Evolutionary conservation across 2,888 invertebrate genomes (phyloP).

Genomic region (Ochropacha duplaris): DNA sequence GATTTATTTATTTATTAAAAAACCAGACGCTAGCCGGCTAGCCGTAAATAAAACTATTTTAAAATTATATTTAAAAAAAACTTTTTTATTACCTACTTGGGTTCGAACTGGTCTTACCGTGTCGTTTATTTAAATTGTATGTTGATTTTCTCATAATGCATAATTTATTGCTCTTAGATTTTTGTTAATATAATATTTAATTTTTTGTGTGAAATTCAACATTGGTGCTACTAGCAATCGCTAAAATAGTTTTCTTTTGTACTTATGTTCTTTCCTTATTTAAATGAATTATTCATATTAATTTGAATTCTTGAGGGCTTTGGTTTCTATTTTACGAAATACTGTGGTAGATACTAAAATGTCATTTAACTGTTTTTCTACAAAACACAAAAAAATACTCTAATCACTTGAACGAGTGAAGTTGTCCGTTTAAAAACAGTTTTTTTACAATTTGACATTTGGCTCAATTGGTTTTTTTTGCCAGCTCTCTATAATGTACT

Average conservation of each 20-base stretch:
- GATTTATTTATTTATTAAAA: background rate
- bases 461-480: background rate
- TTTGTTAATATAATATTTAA: background rate
- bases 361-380: no score
- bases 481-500: slow-evolving; percentile 53
- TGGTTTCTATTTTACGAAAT: background rate
- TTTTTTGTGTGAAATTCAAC: slow-evolving; percentile 47
- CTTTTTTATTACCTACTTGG: background rate
- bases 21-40: background rate
- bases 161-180: slow-evolving; percentile 13
- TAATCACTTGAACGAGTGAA: no score
- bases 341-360: no score
- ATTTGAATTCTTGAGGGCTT: slow-evolving; percentile 1
- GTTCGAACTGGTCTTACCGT: background rate
- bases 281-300: slow-evolving; percentile 6
- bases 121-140: background rate
- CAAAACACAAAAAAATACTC: no score
- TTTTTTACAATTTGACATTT: background rate
- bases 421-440: no score
- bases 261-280: slow-evolving; percentile 20
- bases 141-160: background rate
- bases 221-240: slow-evolving; percentile 75
- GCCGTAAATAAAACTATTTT: background rate
- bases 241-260: slow-evolving; percentile 49
- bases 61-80: background rate